phyloP scores from a whole-genome alignment of 2,888 invertebrate genomes.

The Stenichneumon culpator region DNA sequence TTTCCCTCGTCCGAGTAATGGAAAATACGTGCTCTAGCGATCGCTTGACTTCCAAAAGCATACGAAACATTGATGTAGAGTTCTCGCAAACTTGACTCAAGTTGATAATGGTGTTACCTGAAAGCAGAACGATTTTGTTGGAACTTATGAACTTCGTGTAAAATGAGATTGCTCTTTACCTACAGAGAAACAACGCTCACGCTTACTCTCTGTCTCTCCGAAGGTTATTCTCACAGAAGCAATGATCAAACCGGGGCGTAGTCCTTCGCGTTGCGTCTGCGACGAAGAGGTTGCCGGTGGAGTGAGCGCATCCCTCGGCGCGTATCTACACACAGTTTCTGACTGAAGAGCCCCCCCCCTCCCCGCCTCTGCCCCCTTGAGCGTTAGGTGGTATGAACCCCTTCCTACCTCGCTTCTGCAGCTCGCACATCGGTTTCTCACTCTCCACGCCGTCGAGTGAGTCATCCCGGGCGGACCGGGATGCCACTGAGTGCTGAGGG shows the following conservation, averaged over 20 bases:
- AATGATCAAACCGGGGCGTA: slow-evolving; percentile 38
- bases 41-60: background rate
- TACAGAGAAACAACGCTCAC: background rate
- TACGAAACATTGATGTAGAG: background rate
- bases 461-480: slow-evolving; percentile 31
- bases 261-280: slow-evolving; percentile 20
- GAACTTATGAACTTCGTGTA: background rate
- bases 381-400: background rate
- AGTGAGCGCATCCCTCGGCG: slow-evolving; percentile 42
- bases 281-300: background rate
- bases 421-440: slow-evolving; percentile 28
- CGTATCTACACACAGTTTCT: slow-evolving; percentile 47
- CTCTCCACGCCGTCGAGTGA: slow-evolving; percentile 25
- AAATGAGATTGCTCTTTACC: background rate
- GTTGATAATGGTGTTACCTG: background rate
- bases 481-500: slow-evolving; percentile 46
- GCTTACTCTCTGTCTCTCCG: background rate
- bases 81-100: background rate
- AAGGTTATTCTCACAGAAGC: background rate
- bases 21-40: background rate
- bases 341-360: slow-evolving; percentile 2
- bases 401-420: background rate
- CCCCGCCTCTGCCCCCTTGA: background rate
- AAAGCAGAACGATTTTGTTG: background rate
- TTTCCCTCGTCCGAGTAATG: background rate